phyloP scores from a whole-genome alignment of 2,797 vertebrate genomes.

The Gephyroberyx darwinii region DNA sequence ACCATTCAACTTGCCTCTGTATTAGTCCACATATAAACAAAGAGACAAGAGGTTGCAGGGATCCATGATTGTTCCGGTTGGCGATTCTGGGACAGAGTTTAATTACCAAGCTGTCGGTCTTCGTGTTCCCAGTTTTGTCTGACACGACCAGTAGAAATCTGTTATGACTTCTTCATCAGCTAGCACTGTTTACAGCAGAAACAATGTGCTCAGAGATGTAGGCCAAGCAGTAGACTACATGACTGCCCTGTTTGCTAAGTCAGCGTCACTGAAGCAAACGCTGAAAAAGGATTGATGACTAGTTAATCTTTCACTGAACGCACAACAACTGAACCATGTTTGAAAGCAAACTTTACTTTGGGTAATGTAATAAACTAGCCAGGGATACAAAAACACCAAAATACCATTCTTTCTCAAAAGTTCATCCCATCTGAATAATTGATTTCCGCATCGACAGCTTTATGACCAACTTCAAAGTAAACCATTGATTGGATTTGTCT shows the following conservation, averaged over 20 bases:
- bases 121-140: conserved; percentile 29
- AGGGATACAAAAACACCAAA: not conserved
- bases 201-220: conserved; percentile 50
- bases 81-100: conserved; percentile 10
- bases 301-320: conserved; percentile 36
- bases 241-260: conserved; percentile 24
- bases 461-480: conserved; percentile 8
- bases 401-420: not conserved
- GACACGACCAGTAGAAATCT: conserved; percentile 26
- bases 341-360: not conserved
- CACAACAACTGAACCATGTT: not conserved
- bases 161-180: conserved; percentile 28
- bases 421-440: not conserved
- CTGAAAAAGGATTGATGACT: conserved; percentile 18
- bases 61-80: conserved; percentile 1
- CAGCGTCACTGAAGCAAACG: not conserved
- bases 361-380: not conserved
- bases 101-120: conserved; percentile 24
- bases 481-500: conserved; percentile 5
- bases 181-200: conserved; percentile 53
- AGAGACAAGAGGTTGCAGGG: not conserved
- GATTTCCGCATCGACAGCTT: not conserved
- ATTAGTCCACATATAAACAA: not conserved
- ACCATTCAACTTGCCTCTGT: not conserved
- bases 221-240: conserved; percentile 38